Base-by-base conservation (phyloP, 2,113 vertebrate genomes). In the Scortum barcoo region DNA sequence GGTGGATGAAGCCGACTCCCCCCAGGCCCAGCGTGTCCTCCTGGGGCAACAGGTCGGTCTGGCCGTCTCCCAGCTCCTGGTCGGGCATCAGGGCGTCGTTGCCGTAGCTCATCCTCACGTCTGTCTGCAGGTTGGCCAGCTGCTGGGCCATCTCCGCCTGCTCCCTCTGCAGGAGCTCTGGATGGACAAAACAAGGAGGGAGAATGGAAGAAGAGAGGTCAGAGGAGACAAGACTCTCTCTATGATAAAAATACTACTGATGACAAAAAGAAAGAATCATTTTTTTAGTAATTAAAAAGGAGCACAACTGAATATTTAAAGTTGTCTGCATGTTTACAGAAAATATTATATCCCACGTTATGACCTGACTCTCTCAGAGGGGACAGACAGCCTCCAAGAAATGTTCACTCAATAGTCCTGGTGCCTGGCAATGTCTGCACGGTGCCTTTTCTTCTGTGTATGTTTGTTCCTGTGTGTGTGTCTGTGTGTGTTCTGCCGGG, bases 51-150 rank as follows among this genome's bases (percentile, higher is more conserved):
- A 96, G 95, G 80, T 99, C 97, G 0, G 95, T 96, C 93, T 97
- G 92, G 11, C 84, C 84, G 33, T 91, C 91, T 69, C 91, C 92
- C 19, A 91, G 50, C 82, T 94, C 92, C 87, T 91, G 81, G 61
- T 97, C 96, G 0, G 98, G 98, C 97, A 99, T 98, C 83, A 99
- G 97, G 44, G 98, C 98, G 33, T 99, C 98, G 2, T 99, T 99
- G 61, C 98, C 98, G 5, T 99, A 99, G 89, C 98, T 99, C 91
- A 99, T 96, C 69, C 98, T 95, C 54, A 96, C 96, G 14, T 99
- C 98, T 0, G 96, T 99, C 93, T 99, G 97, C 93, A 99, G 97
- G 70, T 97, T 97, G 81, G 97, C 97, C 94, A 99, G 92, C 93
- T 99, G 97, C 44, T 97, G 97, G 26, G 97, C 97, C 5, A 98